A percentile compares a stretch with the other conserved stretches of the same genome.
These are phyloP conservation scores for Morpho helenor DNA, from an alignment of 2,888 invertebrate species.

Conservation along the genomic window DNA sequence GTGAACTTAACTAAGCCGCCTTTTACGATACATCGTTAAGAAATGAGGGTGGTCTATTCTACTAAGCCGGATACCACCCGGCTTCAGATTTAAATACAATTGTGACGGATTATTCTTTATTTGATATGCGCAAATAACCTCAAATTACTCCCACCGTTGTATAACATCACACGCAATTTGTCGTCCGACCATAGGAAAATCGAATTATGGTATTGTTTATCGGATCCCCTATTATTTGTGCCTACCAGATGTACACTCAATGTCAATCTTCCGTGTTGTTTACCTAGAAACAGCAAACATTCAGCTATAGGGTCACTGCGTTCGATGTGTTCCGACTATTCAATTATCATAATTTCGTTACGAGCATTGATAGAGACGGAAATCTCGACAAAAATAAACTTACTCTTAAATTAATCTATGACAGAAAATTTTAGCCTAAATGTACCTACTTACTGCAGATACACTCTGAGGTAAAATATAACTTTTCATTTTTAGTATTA, in stretches of 20 bases:
- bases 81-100: neutral
- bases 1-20: too few species aligned
- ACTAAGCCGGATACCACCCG: too few species aligned
- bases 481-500: too few species aligned
- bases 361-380: constrained; percentile 21
- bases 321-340: constrained; percentile 56
- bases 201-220: constrained; percentile 71
- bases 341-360: constrained; percentile 64
- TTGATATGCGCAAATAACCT: constrained; percentile 24
- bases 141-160: constrained; percentile 20
- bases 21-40: too few species aligned
- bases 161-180: constrained; percentile 60
- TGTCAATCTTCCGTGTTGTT: constrained; percentile 75
- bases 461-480: too few species aligned
- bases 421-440: too few species aligned
- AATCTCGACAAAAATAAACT: constrained; percentile 8
- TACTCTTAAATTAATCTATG: neutral
- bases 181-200: constrained; percentile 57
- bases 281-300: constrained; percentile 75
- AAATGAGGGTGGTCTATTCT: too few species aligned
- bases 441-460: too few species aligned
- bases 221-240: constrained; percentile 70
- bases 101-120: constrained; percentile 24
- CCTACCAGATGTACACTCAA: constrained; percentile 73
- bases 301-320: constrained; percentile 63